A percentile compares a stretch with the other conserved stretches of the same genome.
phyloP scores from a whole-genome alignment of 2,113 vertebrate genomes.

The Malurus melanocephalus region DNA sequence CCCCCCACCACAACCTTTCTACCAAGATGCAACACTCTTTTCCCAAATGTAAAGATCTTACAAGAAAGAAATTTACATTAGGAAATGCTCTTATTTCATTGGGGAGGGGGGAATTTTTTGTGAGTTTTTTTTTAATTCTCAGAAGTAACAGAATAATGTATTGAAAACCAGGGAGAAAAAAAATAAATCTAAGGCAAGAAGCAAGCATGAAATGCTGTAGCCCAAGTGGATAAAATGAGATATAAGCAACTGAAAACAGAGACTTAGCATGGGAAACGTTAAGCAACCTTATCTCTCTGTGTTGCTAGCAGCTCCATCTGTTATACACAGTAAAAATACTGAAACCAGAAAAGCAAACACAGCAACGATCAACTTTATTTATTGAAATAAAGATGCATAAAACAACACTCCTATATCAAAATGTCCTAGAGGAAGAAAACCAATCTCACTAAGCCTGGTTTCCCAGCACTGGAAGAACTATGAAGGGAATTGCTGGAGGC shows the following conservation, averaged over 20 bases:
- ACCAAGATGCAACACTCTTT: neutral
- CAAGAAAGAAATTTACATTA: neutral
- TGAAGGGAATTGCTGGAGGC: conserved; percentile 2
- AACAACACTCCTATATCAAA: conserved; percentile 40
- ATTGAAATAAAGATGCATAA: conserved; percentile 55
- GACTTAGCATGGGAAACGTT: conserved; percentile 29
- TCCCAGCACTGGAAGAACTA: neutral
- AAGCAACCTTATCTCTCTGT: conserved; percentile 46
- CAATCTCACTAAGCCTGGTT: conserved; percentile 30
- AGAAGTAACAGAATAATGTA: neutral
- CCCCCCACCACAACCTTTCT: neutral
- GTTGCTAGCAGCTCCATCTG: conserved; percentile 53
- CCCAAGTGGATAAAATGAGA: conserved; percentile 37
- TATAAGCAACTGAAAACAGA: conserved; percentile 25
- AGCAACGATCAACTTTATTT: conserved; percentile 46
- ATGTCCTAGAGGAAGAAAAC: conserved; percentile 46
- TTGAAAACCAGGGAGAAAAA: neutral
- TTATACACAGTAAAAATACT: conserved; percentile 40
- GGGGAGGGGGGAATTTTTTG: neutral
- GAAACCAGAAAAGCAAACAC: conserved; percentile 49
- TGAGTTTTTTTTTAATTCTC: neutral
- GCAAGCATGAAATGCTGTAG: conserved; percentile 39
- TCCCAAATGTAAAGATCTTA: neutral
- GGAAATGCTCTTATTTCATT: neutral
- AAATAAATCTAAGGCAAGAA: conserved; percentile 14